Conservation (phyloP, 37 sponge, comb jelly and placozoan genomes). For the Mnemiopsis leidyi region DNA sequence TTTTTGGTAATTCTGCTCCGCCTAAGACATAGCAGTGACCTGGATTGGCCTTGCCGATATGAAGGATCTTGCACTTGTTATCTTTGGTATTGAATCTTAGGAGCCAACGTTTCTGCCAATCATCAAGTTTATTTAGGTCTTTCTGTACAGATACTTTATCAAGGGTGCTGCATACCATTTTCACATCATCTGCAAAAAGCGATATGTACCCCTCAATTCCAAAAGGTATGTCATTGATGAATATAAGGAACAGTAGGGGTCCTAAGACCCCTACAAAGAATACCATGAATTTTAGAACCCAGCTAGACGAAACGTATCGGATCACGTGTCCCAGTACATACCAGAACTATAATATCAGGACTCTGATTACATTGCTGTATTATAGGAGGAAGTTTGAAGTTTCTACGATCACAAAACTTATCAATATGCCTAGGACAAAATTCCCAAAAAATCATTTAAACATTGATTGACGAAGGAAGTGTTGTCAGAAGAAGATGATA, state of each 20-base stretch:
- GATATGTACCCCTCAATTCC: conserved; percentile 24
- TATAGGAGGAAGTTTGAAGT: too few species aligned
- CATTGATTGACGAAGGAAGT: too few species aligned
- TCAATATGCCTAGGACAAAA: too few species aligned
- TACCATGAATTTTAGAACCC: too few species aligned
- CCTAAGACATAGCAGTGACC: background rate
- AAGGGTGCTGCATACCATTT: background rate
- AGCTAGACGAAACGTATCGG: too few species aligned
- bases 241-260: conserved; percentile 41
- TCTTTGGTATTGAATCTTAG: conserved; percentile 32
- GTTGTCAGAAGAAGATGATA: too few species aligned
- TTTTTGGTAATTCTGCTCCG: background rate
- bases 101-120: conserved; percentile 48
- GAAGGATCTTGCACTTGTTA: conserved; percentile 30
- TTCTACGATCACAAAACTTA: too few species aligned
- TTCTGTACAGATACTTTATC: background rate
- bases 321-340: too few species aligned
- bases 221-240: conserved; percentile 47
- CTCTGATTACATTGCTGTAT: too few species aligned
- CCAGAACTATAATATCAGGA: too few species aligned
- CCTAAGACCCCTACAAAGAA: too few species aligned
- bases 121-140: background rate
- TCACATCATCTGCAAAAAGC: conserved; percentile 41
- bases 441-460: too few species aligned
- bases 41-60: conserved; percentile 1